Evolutionary conservation across 2,888 invertebrate species (phyloP).

Genomic region (Dasysyrphus albostriatus): DNA sequence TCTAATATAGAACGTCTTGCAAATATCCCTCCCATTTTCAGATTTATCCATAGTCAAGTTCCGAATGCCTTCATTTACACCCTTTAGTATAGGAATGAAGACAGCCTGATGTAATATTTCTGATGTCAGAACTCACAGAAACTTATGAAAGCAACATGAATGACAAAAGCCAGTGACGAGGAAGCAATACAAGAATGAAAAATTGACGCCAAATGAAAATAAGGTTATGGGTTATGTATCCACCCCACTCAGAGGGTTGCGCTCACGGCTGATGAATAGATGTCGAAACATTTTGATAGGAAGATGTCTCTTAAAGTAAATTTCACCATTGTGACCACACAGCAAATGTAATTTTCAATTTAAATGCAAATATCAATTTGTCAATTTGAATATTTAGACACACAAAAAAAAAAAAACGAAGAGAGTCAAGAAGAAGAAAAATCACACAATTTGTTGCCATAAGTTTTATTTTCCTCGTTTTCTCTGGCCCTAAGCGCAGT

Average conservation of each 20-base stretch:
- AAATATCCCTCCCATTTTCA: constrained; percentile 45
- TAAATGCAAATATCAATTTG: constrained; percentile 85
- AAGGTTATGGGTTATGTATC: constrained; percentile 9
- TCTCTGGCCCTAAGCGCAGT: constrained; percentile 56
- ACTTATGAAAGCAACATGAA: constrained; percentile 68
- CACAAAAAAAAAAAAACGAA: constrained; percentile 24
- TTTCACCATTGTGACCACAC: constrained; percentile 84
- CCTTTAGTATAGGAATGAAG: constrained; percentile 46
- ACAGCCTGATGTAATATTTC: constrained; percentile 27
- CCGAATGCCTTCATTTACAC: constrained; percentile 67
- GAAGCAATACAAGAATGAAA: constrained; percentile 55
- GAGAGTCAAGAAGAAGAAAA: constrained; percentile 39
- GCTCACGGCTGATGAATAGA: constrained; percentile 60
- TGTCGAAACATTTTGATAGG: constrained; percentile 67
- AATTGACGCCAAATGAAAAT: constrained; percentile 56
- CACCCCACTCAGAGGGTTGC: constrained; percentile 19
- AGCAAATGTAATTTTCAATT: constrained; percentile 84
- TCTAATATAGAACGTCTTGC: constrained; percentile 58
- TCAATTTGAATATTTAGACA: constrained; percentile 80
- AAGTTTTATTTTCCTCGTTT: constrained; percentile 43
- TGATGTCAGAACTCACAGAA: constrained; percentile 32
- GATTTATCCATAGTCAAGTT: constrained; percentile 18
- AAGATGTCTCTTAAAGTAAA: constrained; percentile 81
- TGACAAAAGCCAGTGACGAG: constrained; percentile 51
- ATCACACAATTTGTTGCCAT: constrained; percentile 74